Conservation (phyloP, 1,140 invertebrate genomes). For the Zeugodacus cucurbitae region DNA sequence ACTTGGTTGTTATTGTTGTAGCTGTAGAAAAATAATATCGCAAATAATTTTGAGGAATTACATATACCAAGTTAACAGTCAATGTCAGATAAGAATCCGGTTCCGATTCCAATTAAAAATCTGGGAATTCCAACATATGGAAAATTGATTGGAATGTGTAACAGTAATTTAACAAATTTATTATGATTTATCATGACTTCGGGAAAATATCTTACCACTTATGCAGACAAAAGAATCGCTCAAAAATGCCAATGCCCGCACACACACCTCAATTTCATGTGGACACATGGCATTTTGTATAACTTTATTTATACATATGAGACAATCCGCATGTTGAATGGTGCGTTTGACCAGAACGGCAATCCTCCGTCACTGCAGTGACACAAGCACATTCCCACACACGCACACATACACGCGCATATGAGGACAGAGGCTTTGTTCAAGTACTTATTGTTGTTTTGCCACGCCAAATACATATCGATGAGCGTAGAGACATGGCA, state of each 20-base stretch:
- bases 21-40: too few relatives aligned
- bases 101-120: too few relatives aligned
- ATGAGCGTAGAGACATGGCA: neutral
- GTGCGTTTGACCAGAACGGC: neutral
- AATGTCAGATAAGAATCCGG: too few relatives aligned
- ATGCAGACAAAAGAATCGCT: neutral
- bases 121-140: too few relatives aligned
- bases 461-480: neutral
- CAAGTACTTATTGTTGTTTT: neutral
- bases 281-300: neutral
- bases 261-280: neutral
- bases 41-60: too few relatives aligned
- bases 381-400: neutral
- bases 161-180: too few relatives aligned
- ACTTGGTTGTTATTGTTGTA: too few relatives aligned
- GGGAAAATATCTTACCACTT: too few relatives aligned
- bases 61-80: too few relatives aligned
- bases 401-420: neutral
- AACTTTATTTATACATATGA: neutral
- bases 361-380: neutral
- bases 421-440: neutral
- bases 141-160: too few relatives aligned
- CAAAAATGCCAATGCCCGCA: neutral
- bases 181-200: too few relatives aligned
- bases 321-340: neutral